phyloP scores from a whole-genome alignment of 2,113 vertebrate species.

The Arenaria interpres region DNA sequence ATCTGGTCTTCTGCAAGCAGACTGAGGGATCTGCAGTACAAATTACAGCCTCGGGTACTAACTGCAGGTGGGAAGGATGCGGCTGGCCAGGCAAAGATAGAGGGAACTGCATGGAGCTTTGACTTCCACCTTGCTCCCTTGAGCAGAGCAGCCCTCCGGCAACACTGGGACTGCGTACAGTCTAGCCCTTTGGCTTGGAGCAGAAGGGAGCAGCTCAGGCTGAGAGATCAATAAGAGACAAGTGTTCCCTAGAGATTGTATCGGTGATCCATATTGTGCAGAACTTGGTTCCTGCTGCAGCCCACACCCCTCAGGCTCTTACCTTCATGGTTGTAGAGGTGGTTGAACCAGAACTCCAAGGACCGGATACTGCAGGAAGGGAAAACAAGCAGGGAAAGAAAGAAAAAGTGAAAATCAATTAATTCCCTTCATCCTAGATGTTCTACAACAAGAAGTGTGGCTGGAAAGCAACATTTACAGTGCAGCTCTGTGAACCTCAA shows the following conservation, averaged over 20 bases:
- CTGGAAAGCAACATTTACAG: not conserved
- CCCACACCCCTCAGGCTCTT: not conserved
- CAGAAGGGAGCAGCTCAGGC: not conserved
- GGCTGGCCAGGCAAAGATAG: not conserved
- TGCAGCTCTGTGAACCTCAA: not conserved
- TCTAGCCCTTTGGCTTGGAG: not conserved
- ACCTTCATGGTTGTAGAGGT: slow-evolving; percentile 96
- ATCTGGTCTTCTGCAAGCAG: not conserved
- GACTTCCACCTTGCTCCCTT: not conserved
- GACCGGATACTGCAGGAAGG: slow-evolving; percentile 84
- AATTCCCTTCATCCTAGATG: not conserved
- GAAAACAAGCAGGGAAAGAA: not conserved
- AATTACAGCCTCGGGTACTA: not conserved
- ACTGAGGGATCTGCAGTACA: not conserved
- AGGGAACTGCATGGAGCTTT: not conserved
- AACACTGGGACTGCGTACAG: not conserved
- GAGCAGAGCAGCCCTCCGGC: not conserved
- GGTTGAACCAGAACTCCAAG: slow-evolving; percentile 97
- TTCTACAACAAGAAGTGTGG: not conserved
- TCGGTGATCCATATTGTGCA: not conserved
- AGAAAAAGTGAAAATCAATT: not conserved
- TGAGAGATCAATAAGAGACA: not conserved
- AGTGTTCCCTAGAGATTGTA: not conserved
- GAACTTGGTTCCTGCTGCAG: not conserved
- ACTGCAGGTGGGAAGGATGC: not conserved